Evolutionary conservation across 1,140 invertebrate genomes (phyloP).

Genomic region (Drosophila sucinea): DNA sequence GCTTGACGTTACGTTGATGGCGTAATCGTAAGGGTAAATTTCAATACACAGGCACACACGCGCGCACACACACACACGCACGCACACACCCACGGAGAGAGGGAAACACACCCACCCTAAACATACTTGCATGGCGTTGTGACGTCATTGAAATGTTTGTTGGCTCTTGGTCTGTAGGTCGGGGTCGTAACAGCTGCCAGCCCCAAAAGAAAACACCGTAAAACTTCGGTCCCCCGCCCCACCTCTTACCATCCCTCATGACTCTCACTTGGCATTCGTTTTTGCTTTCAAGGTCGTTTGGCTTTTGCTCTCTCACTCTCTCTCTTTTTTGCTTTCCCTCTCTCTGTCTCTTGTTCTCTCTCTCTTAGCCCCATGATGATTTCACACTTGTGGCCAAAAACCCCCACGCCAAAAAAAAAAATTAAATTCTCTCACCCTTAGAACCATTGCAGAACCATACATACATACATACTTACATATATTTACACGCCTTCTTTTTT

Average conservation of each 20-base stretch:
- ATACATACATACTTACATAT: slow-evolving; percentile 4
- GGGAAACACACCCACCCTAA: slow-evolving; percentile 39
- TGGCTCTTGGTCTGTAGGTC: slow-evolving; percentile 47
- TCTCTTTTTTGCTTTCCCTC: slow-evolving; percentile 3
- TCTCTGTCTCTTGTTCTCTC: slow-evolving; percentile 10
- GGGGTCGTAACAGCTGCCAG: slow-evolving; percentile 53
- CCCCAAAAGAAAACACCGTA: slow-evolving; percentile 9
- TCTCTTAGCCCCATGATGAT: slow-evolving; percentile 57
- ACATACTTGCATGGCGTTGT: slow-evolving; percentile 52
- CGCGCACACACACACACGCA: background rate
- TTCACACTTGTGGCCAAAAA: slow-evolving; percentile 60
- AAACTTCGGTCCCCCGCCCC: background rate
- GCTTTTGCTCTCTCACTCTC: slow-evolving; percentile 25
- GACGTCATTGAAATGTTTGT: slow-evolving; percentile 67
- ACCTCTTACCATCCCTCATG: slow-evolving; percentile 27
- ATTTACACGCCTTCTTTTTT: slow-evolving; percentile 16
- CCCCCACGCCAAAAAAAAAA: slow-evolving; percentile 10
- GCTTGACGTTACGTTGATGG: slow-evolving; percentile 49
- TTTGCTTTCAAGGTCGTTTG: slow-evolving; percentile 67
- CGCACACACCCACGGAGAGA: background rate
- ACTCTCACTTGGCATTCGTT: slow-evolving; percentile 55
- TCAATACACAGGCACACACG: slow-evolving; percentile 13
- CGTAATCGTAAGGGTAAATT: slow-evolving; percentile 53
- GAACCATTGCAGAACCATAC: slow-evolving; percentile 13
- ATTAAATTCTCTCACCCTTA: slow-evolving; percentile 16